Conservation (phyloP, 2,113 vertebrate genomes). For the Columbina picui region DNA sequence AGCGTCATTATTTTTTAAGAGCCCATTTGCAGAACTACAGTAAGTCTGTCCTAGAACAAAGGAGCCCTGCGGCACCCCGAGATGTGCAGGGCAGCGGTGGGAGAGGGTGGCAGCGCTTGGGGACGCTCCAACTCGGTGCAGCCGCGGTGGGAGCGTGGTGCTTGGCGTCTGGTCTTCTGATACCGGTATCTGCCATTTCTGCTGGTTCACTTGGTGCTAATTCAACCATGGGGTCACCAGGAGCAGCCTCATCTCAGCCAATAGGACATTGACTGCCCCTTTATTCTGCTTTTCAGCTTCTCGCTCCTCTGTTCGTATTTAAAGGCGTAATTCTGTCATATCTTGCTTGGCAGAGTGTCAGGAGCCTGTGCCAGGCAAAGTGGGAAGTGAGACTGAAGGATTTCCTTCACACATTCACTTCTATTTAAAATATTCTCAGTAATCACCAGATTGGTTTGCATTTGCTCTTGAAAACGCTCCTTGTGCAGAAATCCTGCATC, state of each 20-base stretch:
- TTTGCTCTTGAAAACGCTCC: constrained; percentile 3
- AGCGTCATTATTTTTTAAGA: not conserved
- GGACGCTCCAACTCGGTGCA: not conserved
- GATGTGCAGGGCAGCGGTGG: not conserved
- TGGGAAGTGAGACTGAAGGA: constrained; percentile 33
- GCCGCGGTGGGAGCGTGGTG: not conserved
- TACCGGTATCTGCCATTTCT: not conserved
- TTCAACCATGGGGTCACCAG: accelerated
- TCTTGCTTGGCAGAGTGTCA: constrained; percentile 23
- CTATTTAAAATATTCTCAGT: not conserved
- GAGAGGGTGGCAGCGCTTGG: too few relatives aligned
- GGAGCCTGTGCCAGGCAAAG: constrained; percentile 25
- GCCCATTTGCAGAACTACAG: not conserved
- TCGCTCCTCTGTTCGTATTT: not conserved
- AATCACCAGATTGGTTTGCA: not conserved
- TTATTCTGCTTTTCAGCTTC: not conserved
- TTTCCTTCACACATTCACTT: constrained; percentile 4
- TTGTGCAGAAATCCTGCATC: not conserved
- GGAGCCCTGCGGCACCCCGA: not conserved
- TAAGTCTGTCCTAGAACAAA: not conserved
- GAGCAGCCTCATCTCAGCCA: not conserved
- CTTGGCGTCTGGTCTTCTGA: not conserved
- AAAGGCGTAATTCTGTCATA: not conserved
- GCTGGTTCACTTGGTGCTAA: not conserved
- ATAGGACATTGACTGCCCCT: not conserved